A percentile compares a stretch with the other conserved stretches of the same genome.
These are phyloP conservation scores for Anastatus disparis DNA, from an alignment of 1,140 invertebrate genomes.

Conservation along the genomic window DNA sequence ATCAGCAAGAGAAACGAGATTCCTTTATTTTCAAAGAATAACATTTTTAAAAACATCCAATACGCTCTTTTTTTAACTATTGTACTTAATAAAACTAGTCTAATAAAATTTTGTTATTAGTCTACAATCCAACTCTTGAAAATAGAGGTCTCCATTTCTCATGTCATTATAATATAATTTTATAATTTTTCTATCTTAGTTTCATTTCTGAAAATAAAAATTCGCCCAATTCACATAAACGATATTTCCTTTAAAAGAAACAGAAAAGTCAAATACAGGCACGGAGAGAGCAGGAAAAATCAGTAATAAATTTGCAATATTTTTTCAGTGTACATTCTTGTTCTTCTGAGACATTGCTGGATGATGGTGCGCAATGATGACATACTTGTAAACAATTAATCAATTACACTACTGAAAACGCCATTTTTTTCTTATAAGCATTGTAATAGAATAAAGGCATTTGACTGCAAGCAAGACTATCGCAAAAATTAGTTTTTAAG, in stretches of 20 bases:
- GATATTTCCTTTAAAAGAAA: background rate
- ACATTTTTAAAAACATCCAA: slow-evolving; percentile 3
- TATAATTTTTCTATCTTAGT: slow-evolving; percentile 13
- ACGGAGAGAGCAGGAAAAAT: background rate
- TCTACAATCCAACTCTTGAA: background rate
- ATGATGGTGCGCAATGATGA: background rate
- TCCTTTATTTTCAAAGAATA: slow-evolving; percentile 10
- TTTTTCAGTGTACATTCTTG: slow-evolving; percentile 3
- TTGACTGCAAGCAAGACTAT: slow-evolving; percentile 25
- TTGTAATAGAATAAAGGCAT: slow-evolving; percentile 41
- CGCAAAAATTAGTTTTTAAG: background rate
- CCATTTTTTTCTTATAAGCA: slow-evolving; percentile 25
- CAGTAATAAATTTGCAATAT: slow-evolving; percentile 4
- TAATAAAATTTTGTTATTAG: slow-evolving; percentile 4
- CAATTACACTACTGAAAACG: slow-evolving; percentile 29
- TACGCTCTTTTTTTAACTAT: background rate
- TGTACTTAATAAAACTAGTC: slow-evolving; percentile 7
- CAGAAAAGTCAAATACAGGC: too few species aligned
- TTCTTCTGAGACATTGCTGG: slow-evolving; percentile 12
- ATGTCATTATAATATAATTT: background rate
- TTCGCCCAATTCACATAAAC: background rate
- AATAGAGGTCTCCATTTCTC: slow-evolving; percentile 3
- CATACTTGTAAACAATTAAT: background rate
- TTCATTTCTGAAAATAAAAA: slow-evolving; percentile 20
- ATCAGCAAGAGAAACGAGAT: slow-evolving; percentile 11